Base-by-base conservation (phyloP, 2,888 invertebrate species). In the Augochlorella aurata region DNA sequence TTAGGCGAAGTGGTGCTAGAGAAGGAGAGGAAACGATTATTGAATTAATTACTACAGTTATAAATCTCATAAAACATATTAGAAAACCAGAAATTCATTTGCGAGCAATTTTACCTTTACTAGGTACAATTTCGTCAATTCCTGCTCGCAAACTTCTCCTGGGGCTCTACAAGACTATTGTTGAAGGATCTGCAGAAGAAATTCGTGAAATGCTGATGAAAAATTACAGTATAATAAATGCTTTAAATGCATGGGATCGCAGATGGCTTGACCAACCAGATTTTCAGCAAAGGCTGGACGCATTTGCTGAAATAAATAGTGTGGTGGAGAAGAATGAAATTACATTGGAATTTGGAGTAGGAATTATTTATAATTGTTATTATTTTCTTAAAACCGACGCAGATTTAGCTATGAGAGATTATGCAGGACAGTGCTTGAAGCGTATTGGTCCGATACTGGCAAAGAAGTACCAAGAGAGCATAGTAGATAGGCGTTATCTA, bases 231-330 rank as follows among this genome's bases (percentile, higher is more conserved):
- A 90, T 97, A 18, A 93, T 97, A 3, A 92, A 92, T 8, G 95
- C 97, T 92, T 95, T 99, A 88, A 99, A 99, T 94, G 96, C 98
- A 0, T 98, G 96, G 95, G 97, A 99, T 93, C 95, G 95, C 66
- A 96, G 96, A 84, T 97, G 97, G 96, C 95, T 99, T n/a, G 98
- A 99, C 89, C 98, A 99, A 92, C 98, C 99, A 0, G 98, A 99
- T 94, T 98, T 97, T 90, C 96, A 97, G 82, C 95, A 95, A 88
- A 95, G 99, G 88, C 94, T 98, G 38, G 96, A 96, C 74, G 97
- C 97, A 0, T 97, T 98, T 88, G 96, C 95, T 88, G 94, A 95
- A 88, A 95, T 98, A 61, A 95, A 95, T 81, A 91, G 94, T 66
- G 91, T 95, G 76, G 86, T 94, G n/a, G 93, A 95, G 18, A 94